Evolutionary conservation across 2,888 invertebrate species (phyloP).

Genomic region (Nemotelus nigrinus): DNA sequence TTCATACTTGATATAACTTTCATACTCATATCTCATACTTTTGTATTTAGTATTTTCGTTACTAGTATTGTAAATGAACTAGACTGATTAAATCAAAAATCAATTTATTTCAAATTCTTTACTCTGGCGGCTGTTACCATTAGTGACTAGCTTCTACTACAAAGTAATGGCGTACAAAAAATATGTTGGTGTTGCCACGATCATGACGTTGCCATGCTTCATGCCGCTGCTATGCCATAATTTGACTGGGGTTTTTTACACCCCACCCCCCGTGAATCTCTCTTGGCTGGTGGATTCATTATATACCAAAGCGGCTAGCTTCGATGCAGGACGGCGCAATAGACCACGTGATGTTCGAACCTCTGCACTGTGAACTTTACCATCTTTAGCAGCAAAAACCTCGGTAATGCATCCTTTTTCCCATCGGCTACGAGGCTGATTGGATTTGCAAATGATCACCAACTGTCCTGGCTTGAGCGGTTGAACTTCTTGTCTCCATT

Average conservation of each 20-base stretch:
- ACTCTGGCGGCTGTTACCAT: no score
- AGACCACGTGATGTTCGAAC: constrained; percentile 52
- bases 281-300: constrained; percentile 65
- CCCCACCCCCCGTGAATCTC: constrained; percentile 48
- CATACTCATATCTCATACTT: no score
- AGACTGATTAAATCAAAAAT: no score
- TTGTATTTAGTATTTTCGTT: no score
- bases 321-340: constrained; percentile 52
- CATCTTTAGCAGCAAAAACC: constrained; percentile 52
- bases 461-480: constrained; percentile 43
- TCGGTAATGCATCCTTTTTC: constrained; percentile 50
- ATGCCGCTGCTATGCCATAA: no score
- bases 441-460: constrained; percentile 52
- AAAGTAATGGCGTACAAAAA: no score
- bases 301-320: constrained; percentile 62
- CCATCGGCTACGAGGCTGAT: constrained; percentile 53
- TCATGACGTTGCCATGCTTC: no score
- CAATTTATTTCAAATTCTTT: no score
- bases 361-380: constrained; percentile 53
- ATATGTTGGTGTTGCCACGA: no score
- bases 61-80: no score
- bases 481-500: constrained; percentile 46
- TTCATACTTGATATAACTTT: no score
- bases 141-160: no score
- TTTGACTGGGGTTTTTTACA: background rate